Base-by-base conservation (phyloP, 2,113 vertebrate species). In the pig (Sus scrofa) region DNA sequence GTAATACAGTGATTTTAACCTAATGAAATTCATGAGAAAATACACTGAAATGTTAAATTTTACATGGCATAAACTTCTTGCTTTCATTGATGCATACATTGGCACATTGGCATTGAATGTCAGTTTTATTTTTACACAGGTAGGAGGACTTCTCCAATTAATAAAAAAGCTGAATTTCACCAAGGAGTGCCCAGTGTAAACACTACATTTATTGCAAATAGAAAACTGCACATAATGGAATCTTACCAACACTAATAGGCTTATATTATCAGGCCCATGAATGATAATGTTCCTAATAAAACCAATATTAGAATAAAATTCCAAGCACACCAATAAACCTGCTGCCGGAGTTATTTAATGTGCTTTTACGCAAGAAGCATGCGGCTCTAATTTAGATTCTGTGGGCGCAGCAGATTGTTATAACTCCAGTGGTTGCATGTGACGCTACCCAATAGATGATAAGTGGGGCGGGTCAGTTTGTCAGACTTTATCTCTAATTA, bases 401-500 rank as follows among this genome's bases (percentile, higher is more conserved):
- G 20, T 92, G 26, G 77, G 65, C 14, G 27, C 37, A 93, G 96
- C 44, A 86, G 68, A 94, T 82, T 92, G 70, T 67, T 92, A 34
- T 32, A 96, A 97, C 89, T 97, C 78, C 71, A 96, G 73, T 13
- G 32, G 68, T n/a, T 54, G 32, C 5, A 37, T 70, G 89, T 91
- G 56, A 11, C 50, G 86, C 75, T 94, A 37, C 34, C 81, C 67
- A 79, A 65, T 50, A 96, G 86, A 65, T 95, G 94, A 93, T 6
- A 67, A 84, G 37, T 62, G 65, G 26, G 73, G 34, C 75, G 96
- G 96, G 65, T 89, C 89, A 95, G 97, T 96, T 96, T 54, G 65
- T 89, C 83, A 96, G 34, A 39, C 70, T 39, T 95, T 89, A 65
- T 75, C 79, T 92, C 78, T 95, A 97, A 96, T 96, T 86, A 97